These are phyloP conservation scores for Urechis unicinctus DNA, from an alignment of 2,888 invertebrate species.

Conservation along the genomic window DNA sequence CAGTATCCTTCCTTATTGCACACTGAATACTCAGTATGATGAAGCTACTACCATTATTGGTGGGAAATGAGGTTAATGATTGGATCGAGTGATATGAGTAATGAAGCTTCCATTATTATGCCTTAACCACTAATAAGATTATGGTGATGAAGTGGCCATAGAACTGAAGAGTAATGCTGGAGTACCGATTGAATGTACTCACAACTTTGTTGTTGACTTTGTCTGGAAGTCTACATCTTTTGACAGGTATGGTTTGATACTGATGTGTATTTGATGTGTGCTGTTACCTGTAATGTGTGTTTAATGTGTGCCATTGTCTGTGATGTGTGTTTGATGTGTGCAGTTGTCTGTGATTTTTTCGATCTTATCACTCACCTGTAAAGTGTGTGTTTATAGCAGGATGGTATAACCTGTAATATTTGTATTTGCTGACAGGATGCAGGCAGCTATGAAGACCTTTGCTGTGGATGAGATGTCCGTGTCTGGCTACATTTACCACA, in stretches of 20 bases:
- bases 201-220: constrained; percentile 96
- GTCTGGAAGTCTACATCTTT: constrained; percentile 99
- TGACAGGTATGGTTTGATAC: constrained; percentile 60
- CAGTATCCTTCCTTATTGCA: constrained; percentile 31
- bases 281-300: too few species aligned
- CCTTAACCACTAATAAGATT: constrained; percentile 56
- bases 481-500: constrained; percentile 95
- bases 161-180: constrained; percentile 88
- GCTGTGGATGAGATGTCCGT: constrained; percentile 94
- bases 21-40: background rate
- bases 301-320: too few species aligned
- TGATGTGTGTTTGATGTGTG: background rate
- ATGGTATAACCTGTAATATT: too few species aligned
- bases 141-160: constrained; percentile 95
- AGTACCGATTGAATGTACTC: constrained; percentile 87
- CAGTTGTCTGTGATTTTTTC: background rate
- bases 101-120: background rate
- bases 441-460: constrained; percentile 85
- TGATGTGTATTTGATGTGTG: background rate
- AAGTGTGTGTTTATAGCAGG: too few species aligned
- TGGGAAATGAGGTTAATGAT: too few species aligned
- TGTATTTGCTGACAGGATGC: constrained; percentile 85
- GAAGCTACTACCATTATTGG: too few species aligned
- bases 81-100: too few species aligned
- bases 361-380: too few species aligned